Percentiles rank a stretch among this genome's conserved stretches.
Evolutionary conservation across 2,888 invertebrate species (phyloP).

Genomic region (Polymixis flavicincta): DNA sequence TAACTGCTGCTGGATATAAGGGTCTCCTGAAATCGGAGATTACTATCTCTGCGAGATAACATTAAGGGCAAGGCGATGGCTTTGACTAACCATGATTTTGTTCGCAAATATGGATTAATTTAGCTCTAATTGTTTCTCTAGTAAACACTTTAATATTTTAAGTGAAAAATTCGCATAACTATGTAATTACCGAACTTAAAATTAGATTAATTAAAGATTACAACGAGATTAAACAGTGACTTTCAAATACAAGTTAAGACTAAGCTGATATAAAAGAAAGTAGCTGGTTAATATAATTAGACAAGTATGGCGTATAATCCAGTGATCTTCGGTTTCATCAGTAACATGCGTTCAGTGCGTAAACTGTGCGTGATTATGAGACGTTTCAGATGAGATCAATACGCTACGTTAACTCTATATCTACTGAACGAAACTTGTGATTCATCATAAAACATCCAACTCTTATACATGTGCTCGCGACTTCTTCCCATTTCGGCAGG

Average conservation of each 20-base stretch:
- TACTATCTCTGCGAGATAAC: neutral
- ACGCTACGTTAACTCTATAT: constrained; percentile 40
- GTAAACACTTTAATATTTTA: neutral
- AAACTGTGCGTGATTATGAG: constrained; percentile 50
- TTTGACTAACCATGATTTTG: neutral
- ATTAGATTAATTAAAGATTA: constrained; percentile 12
- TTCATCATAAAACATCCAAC: constrained; percentile 7
- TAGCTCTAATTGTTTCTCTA: neutral
- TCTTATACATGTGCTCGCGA: neutral
- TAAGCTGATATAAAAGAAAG: constrained; percentile 52
- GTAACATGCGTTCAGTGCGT: constrained; percentile 56
- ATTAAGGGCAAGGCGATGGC: too few species aligned
- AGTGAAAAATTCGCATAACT: neutral
- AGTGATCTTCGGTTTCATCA: constrained; percentile 64
- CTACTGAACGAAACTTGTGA: constrained; percentile 25
- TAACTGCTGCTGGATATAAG: constrained; percentile 3
- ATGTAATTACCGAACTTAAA: constrained; percentile 22
- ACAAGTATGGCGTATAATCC: constrained; percentile 60
- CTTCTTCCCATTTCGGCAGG: neutral
- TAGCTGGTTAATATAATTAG: constrained; percentile 58
- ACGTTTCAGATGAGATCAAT: constrained; percentile 42
- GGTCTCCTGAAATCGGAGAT: constrained; percentile 7
- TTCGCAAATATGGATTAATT: neutral
- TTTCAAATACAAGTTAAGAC: constrained; percentile 17
- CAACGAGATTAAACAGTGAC: constrained; percentile 15